phyloP scores from a whole-genome alignment of 1,140 invertebrate genomes.

The Hypsibius dujardini region DNA sequence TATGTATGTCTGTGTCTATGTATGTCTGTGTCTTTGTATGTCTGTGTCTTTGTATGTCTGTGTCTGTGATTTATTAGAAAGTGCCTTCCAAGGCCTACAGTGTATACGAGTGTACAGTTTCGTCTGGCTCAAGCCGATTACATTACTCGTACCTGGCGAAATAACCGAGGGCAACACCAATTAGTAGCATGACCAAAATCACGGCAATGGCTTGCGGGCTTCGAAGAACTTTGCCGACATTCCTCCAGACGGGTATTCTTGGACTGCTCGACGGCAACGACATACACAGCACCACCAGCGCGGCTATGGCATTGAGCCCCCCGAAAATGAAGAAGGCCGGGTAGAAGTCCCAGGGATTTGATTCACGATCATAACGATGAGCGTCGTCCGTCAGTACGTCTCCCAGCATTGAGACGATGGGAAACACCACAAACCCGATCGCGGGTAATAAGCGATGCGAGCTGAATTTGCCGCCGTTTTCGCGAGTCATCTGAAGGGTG shows the following conservation, averaged over 20 bases:
- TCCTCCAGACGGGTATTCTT: not conserved
- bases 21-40: too few species aligned
- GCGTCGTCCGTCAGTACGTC: too few species aligned
- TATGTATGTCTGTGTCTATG: too few species aligned
- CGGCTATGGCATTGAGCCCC: not conserved
- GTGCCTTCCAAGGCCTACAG: too few species aligned
- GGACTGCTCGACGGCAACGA: not conserved
- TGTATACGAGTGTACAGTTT: too few species aligned
- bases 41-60: too few species aligned
- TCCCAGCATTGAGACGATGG: not conserved
- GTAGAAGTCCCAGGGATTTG: not conserved
- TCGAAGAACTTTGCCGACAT: not conserved
- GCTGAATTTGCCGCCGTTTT: not conserved
- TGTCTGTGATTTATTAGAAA: too few species aligned
- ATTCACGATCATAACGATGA: too few species aligned
- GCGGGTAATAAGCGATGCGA: not conserved
- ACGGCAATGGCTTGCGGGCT: not conserved
- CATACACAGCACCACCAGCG: not conserved
- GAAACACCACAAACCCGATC: not conserved
- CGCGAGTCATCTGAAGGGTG: not conserved
- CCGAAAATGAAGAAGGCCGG: slow-evolving; percentile 3
- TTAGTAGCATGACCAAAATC: not conserved
- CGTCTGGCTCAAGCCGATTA: too few species aligned
- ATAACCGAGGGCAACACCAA: slow-evolving; percentile 2
- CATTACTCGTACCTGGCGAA: not conserved